phyloP scores from a whole-genome alignment of 2,113 vertebrate genomes.

The Pelecanoides urinatrix region DNA sequence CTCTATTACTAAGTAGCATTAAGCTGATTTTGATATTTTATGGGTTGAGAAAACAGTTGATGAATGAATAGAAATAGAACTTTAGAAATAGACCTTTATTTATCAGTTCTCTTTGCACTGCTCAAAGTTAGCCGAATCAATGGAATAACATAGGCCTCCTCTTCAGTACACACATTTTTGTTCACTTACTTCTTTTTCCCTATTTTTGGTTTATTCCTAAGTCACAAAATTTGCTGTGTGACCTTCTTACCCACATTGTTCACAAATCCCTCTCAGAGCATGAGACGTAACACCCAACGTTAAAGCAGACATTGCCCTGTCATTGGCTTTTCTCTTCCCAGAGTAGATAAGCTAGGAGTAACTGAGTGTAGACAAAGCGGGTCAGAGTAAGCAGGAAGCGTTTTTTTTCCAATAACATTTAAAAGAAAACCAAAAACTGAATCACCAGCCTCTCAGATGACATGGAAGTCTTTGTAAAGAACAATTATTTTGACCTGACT shows the following conservation, averaged over 20 bases:
- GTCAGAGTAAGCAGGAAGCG: not conserved
- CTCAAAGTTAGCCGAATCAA: not conserved
- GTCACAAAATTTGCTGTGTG: not conserved
- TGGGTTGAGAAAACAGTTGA: not conserved
- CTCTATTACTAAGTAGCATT: not conserved
- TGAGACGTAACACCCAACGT: not conserved
- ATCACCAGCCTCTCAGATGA: not conserved
- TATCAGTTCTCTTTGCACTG: not conserved
- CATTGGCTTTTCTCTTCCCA: not conserved
- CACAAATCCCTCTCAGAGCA: not conserved
- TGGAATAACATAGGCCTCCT: not conserved
- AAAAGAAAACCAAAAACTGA: not conserved
- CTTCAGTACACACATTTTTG: not conserved
- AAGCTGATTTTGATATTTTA: not conserved
- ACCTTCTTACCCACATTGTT: not conserved
- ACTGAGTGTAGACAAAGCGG: not conserved
- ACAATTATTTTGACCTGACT: not conserved
- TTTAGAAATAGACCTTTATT: not conserved
- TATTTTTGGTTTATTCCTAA: not conserved
- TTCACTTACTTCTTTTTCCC: not conserved
- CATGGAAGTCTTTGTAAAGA: not conserved
- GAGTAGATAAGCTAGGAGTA: not conserved
- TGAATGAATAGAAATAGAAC: not conserved
- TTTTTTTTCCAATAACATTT: rapidly evolving
- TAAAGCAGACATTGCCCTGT: not conserved